Percentiles rank a stretch among this genome's conserved stretches.
phyloP scores from a whole-genome alignment of 2,797 vertebrate species.

The Peromyscus eremicus region DNA sequence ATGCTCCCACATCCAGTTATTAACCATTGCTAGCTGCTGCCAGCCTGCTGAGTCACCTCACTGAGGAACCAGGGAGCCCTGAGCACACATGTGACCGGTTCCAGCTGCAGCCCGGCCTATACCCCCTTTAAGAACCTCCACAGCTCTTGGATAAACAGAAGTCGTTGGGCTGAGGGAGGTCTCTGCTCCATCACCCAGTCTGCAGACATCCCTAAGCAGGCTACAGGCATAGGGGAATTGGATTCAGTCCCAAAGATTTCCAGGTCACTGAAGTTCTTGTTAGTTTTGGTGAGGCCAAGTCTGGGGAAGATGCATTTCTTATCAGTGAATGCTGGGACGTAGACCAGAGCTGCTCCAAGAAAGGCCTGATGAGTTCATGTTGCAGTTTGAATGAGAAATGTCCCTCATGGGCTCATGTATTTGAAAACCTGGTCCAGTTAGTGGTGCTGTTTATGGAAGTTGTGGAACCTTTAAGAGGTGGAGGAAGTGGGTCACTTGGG shows the following conservation, averaged over 20 bases:
- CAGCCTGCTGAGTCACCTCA: fast-evolving
- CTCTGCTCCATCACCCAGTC: not conserved
- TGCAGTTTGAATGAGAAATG: not conserved
- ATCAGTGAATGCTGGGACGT: fast-evolving
- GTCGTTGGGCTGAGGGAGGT: fast-evolving
- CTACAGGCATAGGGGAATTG: too few relatives aligned
- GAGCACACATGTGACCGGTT: fast-evolving
- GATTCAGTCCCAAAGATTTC: fast-evolving
- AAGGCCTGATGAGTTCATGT: not conserved
- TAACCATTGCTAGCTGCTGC: fast-evolving
- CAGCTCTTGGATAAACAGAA: not conserved
- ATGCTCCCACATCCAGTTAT: not conserved
- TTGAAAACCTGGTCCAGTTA: not conserved
- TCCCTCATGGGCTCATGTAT: not conserved
- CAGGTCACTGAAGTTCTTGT: not conserved
- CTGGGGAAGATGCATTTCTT: not conserved
- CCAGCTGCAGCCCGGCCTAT: not conserved
- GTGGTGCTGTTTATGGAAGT: not conserved
- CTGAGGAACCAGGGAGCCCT: not conserved
- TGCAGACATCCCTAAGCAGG: fast-evolving
- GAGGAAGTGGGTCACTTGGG: too few relatives aligned
- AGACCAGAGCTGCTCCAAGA: not conserved
- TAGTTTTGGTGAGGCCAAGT: too few relatives aligned
- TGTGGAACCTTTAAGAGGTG: not conserved
- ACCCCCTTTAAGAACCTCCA: not conserved